Conservation (phyloP, 2,113 vertebrate species). For the Dicentrarchus labrax region DNA sequence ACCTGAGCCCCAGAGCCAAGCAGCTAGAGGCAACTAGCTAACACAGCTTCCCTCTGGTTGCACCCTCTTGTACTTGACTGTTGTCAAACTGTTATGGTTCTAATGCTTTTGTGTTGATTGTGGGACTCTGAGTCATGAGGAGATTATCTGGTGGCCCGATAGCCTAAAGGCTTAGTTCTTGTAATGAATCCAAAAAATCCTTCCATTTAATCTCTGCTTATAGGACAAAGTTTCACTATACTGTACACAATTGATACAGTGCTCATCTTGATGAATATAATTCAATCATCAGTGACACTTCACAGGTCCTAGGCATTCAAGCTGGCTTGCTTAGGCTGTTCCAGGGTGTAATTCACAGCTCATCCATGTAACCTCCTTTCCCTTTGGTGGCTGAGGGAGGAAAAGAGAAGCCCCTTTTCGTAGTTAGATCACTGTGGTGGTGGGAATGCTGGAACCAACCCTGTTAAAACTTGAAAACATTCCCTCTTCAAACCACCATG, state of each 20-base stretch:
- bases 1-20: constrained; percentile 78
- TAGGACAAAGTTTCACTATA: constrained; percentile 54
- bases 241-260: constrained; percentile 50
- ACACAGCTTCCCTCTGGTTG: constrained; percentile 54
- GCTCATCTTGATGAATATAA: constrained; percentile 60
- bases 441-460: constrained; percentile 80
- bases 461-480: constrained; percentile 83
- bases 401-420: constrained; percentile 62
- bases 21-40: constrained; percentile 70
- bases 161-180: constrained; percentile 70
- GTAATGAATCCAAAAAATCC: constrained; percentile 78
- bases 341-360: constrained; percentile 62
- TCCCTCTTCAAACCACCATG: constrained; percentile 84
- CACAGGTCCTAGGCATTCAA: constrained; percentile 23
- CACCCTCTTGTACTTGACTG: constrained; percentile 76
- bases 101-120: constrained; percentile 82
- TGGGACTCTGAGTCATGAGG: constrained; percentile 74
- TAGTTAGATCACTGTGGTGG: constrained; percentile 72
- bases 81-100: constrained; percentile 81
- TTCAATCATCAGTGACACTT: constrained; percentile 61
- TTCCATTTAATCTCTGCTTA: constrained; percentile 72
- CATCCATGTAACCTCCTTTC: constrained; percentile 63
- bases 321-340: constrained; percentile 40
- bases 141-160: constrained; percentile 77
- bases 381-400: constrained; percentile 52